Conservation (phyloP, 2,797 vertebrate genomes). For the Thunnus albacares region DNA sequence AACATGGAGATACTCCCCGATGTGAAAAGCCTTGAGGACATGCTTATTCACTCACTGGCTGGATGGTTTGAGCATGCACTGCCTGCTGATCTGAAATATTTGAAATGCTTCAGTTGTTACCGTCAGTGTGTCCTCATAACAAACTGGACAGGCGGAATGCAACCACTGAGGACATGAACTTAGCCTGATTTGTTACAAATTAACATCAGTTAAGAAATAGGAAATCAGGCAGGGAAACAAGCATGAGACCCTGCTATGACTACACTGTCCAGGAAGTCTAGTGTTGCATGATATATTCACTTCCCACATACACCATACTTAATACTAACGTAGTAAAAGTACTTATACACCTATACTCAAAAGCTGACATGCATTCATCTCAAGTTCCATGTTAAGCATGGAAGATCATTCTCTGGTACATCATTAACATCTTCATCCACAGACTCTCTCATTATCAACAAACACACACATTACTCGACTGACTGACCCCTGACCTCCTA, state of each 20-base stretch:
- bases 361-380: neutral
- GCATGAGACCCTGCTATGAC: neutral
- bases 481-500: too few relatives aligned
- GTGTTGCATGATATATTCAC: neutral
- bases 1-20: slow-evolving; percentile 55
- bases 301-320: too few relatives aligned
- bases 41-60: slow-evolving; percentile 54
- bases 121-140: slow-evolving; percentile 27
- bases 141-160: neutral
- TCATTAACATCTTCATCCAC: too few relatives aligned
- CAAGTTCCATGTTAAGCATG: neutral
- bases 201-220: slow-evolving; percentile 1
- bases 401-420: too few relatives aligned
- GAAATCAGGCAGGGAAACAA: slow-evolving; percentile 4
- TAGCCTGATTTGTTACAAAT: neutral
- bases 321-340: too few relatives aligned
- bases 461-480: too few relatives aligned
- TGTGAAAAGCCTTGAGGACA: slow-evolving; percentile 65
- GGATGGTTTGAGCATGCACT: slow-evolving; percentile 53
- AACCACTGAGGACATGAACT: slow-evolving; percentile 16
- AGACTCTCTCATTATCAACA: too few relatives aligned
- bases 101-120: slow-evolving; percentile 48
- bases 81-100: slow-evolving; percentile 67
- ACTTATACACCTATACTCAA: neutral
- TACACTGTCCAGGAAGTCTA: slow-evolving; percentile 31